phyloP scores from a whole-genome alignment of 92 coral and sea anemone species.

The Plumapathes pennacea region DNA sequence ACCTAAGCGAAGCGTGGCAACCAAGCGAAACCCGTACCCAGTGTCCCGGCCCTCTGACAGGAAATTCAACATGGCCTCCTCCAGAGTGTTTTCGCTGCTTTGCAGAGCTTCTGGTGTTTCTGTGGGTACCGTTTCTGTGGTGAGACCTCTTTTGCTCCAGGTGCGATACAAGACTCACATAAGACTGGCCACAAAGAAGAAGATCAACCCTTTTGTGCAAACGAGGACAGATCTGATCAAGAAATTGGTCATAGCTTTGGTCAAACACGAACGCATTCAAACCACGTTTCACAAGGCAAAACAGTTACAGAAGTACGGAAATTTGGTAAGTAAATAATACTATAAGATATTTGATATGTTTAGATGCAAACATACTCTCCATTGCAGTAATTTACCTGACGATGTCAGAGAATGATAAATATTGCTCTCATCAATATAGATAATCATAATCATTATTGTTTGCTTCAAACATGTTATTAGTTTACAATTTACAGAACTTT shows the following conservation, averaged over 20 bases:
- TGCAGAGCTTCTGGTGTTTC: constrained; percentile 5
- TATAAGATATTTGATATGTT: neutral
- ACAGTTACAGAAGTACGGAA: constrained; percentile 91
- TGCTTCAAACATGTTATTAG: too few relatives aligned
- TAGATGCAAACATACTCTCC: too few relatives aligned
- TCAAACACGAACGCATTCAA: constrained; percentile 89
- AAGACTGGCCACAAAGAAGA: constrained; percentile 76
- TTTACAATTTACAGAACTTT: neutral
- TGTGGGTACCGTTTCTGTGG: constrained; percentile 16
- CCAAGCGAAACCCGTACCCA: constrained; percentile 2
- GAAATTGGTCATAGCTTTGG: constrained; percentile 73
- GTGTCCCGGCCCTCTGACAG: too few relatives aligned
- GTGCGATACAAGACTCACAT: constrained; percentile 82
- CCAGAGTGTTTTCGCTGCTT: too few relatives aligned
- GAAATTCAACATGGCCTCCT: constrained; percentile 67
- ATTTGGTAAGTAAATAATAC: constrained; percentile 62
- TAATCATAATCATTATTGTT: too few relatives aligned
- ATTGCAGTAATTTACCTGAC: too few relatives aligned
- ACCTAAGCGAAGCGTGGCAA: neutral
- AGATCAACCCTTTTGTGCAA: constrained; percentile 77
- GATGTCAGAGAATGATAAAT: too few relatives aligned
- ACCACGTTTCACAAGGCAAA: constrained; percentile 89
- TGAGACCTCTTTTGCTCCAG: constrained; percentile 44
- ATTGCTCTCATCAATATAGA: too few relatives aligned
- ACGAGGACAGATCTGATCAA: constrained; percentile 89